Conservation (phyloP, 1,140 invertebrate genomes). For the Drosophila mauritiana region DNA sequence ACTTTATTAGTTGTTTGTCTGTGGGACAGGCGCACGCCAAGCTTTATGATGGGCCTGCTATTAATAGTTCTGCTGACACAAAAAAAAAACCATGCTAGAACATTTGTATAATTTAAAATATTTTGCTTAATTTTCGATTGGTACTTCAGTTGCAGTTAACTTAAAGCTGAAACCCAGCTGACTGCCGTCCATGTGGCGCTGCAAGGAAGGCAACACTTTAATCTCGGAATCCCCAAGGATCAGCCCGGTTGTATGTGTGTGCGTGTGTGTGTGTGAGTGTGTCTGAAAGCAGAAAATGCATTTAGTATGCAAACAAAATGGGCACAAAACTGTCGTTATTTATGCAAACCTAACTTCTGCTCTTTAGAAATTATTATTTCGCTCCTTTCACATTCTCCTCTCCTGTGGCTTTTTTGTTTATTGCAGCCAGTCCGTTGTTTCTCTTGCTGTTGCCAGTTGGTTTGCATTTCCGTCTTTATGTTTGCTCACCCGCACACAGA, state of each 20-base stretch:
- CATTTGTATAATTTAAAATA: constrained; percentile 52
- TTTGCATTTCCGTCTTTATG: constrained; percentile 78
- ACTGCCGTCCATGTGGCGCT: constrained; percentile 10
- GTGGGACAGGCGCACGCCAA: constrained; percentile 28
- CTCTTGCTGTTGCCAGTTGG: constrained; percentile 65
- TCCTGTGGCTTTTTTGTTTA: constrained; percentile 31
- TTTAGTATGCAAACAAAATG: constrained; percentile 72
- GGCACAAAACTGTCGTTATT: constrained; percentile 75
- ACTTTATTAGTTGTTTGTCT: constrained; percentile 71
- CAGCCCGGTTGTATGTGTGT: constrained; percentile 18
- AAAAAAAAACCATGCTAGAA: constrained; percentile 22
- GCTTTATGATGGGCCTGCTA: constrained; percentile 22
- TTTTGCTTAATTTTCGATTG: constrained; percentile 51
- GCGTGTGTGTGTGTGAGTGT: constrained; percentile 7
- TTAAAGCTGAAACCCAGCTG: background rate
- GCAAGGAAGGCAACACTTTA: constrained; percentile 44
- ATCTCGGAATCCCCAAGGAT: constrained; percentile 13
- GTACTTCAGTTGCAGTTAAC: constrained; percentile 4
- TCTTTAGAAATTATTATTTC: constrained; percentile 81
- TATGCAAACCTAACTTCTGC: constrained; percentile 80
- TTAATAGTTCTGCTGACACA: constrained; percentile 17
- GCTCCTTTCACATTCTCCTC: constrained; percentile 52
- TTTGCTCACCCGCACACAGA: constrained; percentile 49
- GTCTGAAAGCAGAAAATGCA: constrained; percentile 57
- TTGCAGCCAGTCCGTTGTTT: constrained; percentile 40